phyloP scores from a whole-genome alignment of 1,140 invertebrate genomes.

The Ruditapes philippinarum region DNA sequence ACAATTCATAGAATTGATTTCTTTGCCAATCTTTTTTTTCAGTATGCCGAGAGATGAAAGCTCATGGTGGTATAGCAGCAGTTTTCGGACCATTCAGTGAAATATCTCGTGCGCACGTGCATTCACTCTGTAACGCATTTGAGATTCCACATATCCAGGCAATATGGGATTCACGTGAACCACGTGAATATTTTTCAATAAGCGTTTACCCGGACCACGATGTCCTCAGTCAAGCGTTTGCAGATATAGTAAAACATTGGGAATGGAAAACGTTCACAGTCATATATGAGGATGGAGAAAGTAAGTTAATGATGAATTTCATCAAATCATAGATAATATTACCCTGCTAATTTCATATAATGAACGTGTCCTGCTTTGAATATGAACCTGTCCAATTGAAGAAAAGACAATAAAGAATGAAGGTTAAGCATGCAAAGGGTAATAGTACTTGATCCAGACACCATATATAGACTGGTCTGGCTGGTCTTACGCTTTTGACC shows the following conservation, averaged over 20 bases:
- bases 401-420: no score
- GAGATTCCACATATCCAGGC: slow-evolving; percentile 98
- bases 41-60: slow-evolving; percentile 96
- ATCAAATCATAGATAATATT: no score
- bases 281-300: slow-evolving; percentile 98
- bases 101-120: slow-evolving; percentile 96
- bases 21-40: slow-evolving; percentile 83
- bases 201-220: slow-evolving; percentile 97
- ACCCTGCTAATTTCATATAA: no score
- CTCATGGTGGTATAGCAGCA: slow-evolving; percentile 95
- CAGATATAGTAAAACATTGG: slow-evolving; percentile 95
- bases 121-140: slow-evolving; percentile 98
- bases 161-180: slow-evolving; percentile 90
- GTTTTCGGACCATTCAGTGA: slow-evolving; percentile 97
- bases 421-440: no score
- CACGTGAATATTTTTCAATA: slow-evolving; percentile 92
- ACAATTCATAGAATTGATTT: no score
- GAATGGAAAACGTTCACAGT: slow-evolving; percentile 98
- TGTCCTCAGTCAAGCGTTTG: slow-evolving; percentile 95
- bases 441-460: no score
- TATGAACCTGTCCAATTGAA: no score
- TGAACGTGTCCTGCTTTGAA: no score
- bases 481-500: no score
- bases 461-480: no score
- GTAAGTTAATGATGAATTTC: no score